Evolutionary conservation across 2,113 vertebrate species (phyloP).

Genomic region (Mesitornis unicolor): DNA sequence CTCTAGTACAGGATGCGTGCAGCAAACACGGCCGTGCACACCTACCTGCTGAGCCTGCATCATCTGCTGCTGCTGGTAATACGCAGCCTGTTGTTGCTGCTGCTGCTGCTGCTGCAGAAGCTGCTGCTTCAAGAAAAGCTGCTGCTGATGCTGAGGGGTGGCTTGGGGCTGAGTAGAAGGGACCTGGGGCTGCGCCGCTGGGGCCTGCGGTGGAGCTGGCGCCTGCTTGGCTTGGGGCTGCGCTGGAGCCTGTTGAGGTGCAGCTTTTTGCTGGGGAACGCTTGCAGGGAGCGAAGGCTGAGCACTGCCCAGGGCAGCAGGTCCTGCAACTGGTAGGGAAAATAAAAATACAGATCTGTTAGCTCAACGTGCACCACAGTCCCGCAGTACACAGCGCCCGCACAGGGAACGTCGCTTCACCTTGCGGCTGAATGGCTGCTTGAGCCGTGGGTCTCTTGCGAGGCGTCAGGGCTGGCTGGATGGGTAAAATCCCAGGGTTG

Average conservation of each 20-base stretch:
- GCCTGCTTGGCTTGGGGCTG: slow-evolving; percentile 70
- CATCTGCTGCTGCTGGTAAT: slow-evolving; percentile 73
- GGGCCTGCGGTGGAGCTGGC: background rate
- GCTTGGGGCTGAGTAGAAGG: slow-evolving; percentile 75
- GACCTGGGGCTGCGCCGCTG: slow-evolving; percentile 47
- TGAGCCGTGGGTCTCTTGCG: slow-evolving; percentile 86
- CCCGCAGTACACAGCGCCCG: accelerated
- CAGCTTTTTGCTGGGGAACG: slow-evolving; percentile 72
- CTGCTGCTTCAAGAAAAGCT: slow-evolving; percentile 87
- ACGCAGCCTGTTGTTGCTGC: slow-evolving; percentile 55
- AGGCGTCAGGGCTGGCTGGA: slow-evolving; percentile 92
- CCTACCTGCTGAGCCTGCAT: slow-evolving; percentile 84
- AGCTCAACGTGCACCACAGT: background rate
- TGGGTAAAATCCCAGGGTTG: slow-evolving; percentile 91
- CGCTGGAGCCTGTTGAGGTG: slow-evolving; percentile 65
- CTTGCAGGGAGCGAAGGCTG: slow-evolving; percentile 68
- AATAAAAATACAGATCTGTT: accelerated
- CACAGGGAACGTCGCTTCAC: background rate
- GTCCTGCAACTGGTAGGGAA: slow-evolving; percentile 33
- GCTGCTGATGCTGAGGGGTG: slow-evolving; percentile 86
- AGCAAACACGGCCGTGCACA: accelerated
- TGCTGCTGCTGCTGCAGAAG: slow-evolving; percentile 64
- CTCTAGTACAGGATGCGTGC: background rate
- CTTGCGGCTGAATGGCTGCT: slow-evolving; percentile 70
- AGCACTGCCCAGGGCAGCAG: slow-evolving; percentile 18